Base-by-base conservation (phyloP, 2,888 invertebrate genomes). In the Aporophyla nigra region DNA sequence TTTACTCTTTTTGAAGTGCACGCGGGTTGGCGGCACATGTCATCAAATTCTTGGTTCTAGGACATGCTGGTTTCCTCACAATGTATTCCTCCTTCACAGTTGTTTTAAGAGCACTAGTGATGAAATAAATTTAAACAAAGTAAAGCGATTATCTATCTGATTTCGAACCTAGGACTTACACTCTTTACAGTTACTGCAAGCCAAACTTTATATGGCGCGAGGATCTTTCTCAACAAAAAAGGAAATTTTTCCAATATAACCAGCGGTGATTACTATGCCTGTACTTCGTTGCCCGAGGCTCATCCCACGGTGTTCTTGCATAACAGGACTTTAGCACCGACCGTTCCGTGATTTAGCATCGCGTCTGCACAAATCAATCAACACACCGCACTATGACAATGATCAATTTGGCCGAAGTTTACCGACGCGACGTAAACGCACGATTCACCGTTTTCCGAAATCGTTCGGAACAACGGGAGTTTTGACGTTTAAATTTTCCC, bases 311-410 rank as follows among this genome's bases (percentile, higher is more conserved):
- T 86, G 70, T 65, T 70, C 63, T 62, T 58, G 56, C 71, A 85
- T 87, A 87, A 87, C 87, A 87, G 87, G 86, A 87, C 79, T 85
- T 77, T 56, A 71, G 33, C 54, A 51, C 74, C 74, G 67, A 59
- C 62, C 80, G 81, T 74, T 74, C 83, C 76, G 82, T 83, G 86
- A 78, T 87, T 86, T 79, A 87, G 73, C 82, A 74, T 76, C 63
- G 76, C 65, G 74, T 53, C 80, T 80, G 79, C 79, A 65, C 75
- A 86, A 88, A 87, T 86, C 86, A 83, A 85, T 87, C 86, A 87
- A 78, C 82, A 83, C 80, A 74, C 71, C 83, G 62, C 73, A 70
- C 76, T 73, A 77, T 74, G 88, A 87, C 85, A 83, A 85, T 84
- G 85, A 84, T 78, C 85, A 84, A 87, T 87, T 87, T 87, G 68